phyloP scores from a whole-genome alignment of 2,888 invertebrate species.

The Pachliopta kotzebuea region DNA sequence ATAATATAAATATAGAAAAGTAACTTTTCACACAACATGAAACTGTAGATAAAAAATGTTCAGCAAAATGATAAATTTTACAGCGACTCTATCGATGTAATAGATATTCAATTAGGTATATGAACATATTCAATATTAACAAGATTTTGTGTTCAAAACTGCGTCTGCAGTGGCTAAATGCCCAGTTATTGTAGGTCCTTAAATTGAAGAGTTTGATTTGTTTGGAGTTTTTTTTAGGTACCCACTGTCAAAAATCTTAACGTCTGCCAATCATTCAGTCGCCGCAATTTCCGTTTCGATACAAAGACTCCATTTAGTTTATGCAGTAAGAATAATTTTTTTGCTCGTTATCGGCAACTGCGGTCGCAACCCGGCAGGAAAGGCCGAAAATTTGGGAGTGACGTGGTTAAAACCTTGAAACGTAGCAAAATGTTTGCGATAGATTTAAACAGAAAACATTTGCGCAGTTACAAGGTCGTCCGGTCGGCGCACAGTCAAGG shows the following conservation, averaged over 20 bases:
- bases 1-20: background rate
- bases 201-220: no score
- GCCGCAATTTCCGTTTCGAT: background rate
- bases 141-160: no score
- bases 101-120: no score
- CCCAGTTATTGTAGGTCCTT: no score
- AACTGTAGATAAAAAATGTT: no score
- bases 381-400: background rate
- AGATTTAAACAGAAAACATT: slow-evolving; percentile 68
- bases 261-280: no score
- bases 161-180: no score
- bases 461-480: slow-evolving; percentile 70
- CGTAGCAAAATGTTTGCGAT: slow-evolving; percentile 55
- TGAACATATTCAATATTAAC: no score
- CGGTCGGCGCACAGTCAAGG: slow-evolving; percentile 76
- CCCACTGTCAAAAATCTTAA: no score
- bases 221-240: no score
- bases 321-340: background rate
- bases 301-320: background rate
- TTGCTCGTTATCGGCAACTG: background rate
- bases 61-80: no score
- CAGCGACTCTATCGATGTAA: no score
- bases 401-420: slow-evolving; percentile 30
- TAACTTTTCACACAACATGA: background rate
- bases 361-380: background rate